These are phyloP conservation scores for Probosciger aterrimus DNA, from an alignment of 2,113 vertebrate species.

Conservation along the genomic window DNA sequence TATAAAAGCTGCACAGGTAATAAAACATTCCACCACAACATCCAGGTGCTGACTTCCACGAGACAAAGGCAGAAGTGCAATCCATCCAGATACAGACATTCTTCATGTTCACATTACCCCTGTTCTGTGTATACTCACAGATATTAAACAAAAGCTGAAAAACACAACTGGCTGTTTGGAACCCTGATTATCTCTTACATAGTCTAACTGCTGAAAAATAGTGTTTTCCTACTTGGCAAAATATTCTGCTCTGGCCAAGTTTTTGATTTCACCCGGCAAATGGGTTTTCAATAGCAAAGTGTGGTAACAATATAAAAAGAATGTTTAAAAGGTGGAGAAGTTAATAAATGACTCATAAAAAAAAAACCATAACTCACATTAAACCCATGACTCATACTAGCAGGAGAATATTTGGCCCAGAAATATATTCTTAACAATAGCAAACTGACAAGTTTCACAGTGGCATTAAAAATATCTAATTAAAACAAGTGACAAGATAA, in stretches of 20 bases:
- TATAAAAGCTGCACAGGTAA: neutral
- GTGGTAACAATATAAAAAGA: neutral
- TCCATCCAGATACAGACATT: neutral
- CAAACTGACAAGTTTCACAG: conserved; percentile 35
- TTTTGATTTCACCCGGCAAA: neutral
- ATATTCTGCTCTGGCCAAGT: neutral
- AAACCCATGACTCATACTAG: conserved; percentile 35
- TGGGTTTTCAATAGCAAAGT: neutral
- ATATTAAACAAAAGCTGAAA: neutral
- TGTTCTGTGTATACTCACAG: neutral
- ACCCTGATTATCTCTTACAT: neutral
- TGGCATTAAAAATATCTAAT: conserved; percentile 14
- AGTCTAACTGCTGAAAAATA: neutral
- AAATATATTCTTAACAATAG: conserved; percentile 21
- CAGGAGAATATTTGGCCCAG: conserved; percentile 41
- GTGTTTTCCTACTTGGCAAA: neutral
- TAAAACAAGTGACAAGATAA: conserved; percentile 16
- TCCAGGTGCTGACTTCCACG: neutral
- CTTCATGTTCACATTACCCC: neutral
- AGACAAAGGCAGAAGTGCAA: neutral
- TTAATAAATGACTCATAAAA: conserved; percentile 14
- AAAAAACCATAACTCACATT: neutral
- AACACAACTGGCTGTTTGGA: neutral
- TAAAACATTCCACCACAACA: neutral
- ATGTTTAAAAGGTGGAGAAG: neutral